Evolutionary conservation across 2,888 invertebrate genomes (phyloP).

Genomic region (Caenorhabditis sulstoni): DNA sequence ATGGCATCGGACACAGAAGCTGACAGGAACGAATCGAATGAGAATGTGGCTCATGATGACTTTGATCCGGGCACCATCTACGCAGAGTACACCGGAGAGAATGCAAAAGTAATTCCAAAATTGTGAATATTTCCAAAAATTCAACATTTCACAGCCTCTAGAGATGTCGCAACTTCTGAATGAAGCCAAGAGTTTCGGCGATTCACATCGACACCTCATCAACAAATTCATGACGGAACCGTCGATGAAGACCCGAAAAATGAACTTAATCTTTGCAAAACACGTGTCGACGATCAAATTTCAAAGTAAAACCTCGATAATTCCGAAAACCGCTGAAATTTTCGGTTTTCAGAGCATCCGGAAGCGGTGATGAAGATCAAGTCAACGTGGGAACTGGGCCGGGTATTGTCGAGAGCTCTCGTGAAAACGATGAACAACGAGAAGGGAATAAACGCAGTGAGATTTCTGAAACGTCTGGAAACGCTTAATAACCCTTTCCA

Average conservation of each 20-base stretch:
- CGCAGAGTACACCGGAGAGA: background rate
- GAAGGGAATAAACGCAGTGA: conserved; percentile 3
- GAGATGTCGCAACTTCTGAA: conserved; percentile 11
- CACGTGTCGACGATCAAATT: background rate
- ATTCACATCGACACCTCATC: conserved; percentile 41
- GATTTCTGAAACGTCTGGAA: background rate
- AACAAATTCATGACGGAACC: conserved; percentile 39
- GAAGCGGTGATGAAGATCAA: conserved; percentile 29
- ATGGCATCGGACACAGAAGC: background rate
- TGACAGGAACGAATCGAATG: background rate
- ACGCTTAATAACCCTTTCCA: background rate
- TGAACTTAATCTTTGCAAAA: conserved; percentile 35
- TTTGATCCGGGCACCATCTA: background rate
- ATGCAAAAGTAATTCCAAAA: no score
- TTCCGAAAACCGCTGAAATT: background rate
- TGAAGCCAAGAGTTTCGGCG: conserved; percentile 29
- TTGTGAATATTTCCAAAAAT: no score
- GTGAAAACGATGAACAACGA: conserved; percentile 46
- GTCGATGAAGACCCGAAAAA: conserved; percentile 24
- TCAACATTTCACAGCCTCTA: conserved; percentile 15
- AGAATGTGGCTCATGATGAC: background rate
- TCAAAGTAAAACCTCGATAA: background rate
- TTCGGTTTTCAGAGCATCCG: conserved; percentile 34
- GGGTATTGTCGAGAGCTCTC: conserved; percentile 15
- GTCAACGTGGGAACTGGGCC: background rate